phyloP scores from a whole-genome alignment of 2,888 invertebrate genomes.

The Ditula angustiorana region DNA sequence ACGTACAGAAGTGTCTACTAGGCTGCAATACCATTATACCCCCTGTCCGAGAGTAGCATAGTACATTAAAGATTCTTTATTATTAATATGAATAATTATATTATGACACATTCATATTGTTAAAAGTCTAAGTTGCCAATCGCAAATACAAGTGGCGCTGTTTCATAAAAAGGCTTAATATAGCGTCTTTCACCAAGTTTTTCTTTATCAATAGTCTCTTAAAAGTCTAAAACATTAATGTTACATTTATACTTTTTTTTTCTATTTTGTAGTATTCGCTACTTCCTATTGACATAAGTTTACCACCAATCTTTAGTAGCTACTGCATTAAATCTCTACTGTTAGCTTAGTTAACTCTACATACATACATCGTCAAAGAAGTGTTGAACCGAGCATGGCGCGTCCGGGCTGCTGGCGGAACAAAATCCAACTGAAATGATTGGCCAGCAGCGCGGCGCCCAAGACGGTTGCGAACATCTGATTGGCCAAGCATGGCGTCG shows the following conservation, averaged over 20 bases:
- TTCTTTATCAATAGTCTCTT: slow-evolving; percentile 75
- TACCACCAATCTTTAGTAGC: slow-evolving; percentile 81
- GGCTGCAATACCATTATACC: slow-evolving; percentile 77
- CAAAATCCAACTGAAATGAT: slow-evolving; percentile 53
- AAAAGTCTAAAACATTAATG: slow-evolving; percentile 78
- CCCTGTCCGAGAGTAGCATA: slow-evolving; percentile 75
- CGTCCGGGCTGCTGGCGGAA: slow-evolving; percentile 63
- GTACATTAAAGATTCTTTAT: slow-evolving; percentile 74
- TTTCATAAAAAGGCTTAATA: slow-evolving; percentile 80
- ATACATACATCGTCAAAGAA: slow-evolving; percentile 81
- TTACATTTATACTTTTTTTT: slow-evolving; percentile 72
- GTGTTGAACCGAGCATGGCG: slow-evolving; percentile 60
- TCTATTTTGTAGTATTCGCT: slow-evolving; percentile 73
- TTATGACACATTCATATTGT: slow-evolving; percentile 73
- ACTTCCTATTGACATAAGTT: slow-evolving; percentile 84
- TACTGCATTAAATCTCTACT: slow-evolving; percentile 72
- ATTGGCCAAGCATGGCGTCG: slow-evolving; percentile 72
- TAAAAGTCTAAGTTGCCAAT: slow-evolving; percentile 82
- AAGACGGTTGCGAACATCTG: slow-evolving; percentile 69
- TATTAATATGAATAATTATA: slow-evolving; percentile 69
- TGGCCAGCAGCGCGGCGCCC: slow-evolving; percentile 63
- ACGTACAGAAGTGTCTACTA: slow-evolving; percentile 79
- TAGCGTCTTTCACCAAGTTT: slow-evolving; percentile 85
- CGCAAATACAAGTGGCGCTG: slow-evolving; percentile 78
- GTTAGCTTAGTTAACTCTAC: slow-evolving; percentile 82